A percentile compares a stretch with the other conserved stretches of the same genome.
Evolutionary conservation across 2,797 vertebrate genomes (phyloP).

Genomic region (Rhabdophis nuchalis): DNA sequence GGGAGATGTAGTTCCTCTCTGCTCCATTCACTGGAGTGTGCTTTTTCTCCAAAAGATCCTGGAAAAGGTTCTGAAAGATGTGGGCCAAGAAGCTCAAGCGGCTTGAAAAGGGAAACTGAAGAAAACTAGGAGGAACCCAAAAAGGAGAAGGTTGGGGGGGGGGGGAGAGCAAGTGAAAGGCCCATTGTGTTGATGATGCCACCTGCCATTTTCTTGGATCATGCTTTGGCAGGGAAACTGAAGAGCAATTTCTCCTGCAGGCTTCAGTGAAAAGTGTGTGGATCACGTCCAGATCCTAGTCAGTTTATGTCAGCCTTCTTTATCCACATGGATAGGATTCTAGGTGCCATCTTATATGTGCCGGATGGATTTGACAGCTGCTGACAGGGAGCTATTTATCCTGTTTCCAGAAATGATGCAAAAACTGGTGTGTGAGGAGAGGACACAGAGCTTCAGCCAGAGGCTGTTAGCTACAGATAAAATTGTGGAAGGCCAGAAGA

Average conservation of each 20-base stretch:
- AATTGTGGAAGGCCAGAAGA: background rate
- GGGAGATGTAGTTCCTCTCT: background rate
- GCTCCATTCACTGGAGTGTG: background rate
- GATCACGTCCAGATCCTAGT: background rate
- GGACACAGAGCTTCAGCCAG: background rate
- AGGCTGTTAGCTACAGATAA: background rate
- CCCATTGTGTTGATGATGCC: background rate
- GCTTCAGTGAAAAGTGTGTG: background rate
- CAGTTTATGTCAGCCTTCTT: background rate
- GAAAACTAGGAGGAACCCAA: background rate
- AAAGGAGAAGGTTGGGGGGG: background rate
- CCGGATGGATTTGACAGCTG: background rate
- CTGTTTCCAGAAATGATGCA: background rate
- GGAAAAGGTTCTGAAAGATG: background rate
- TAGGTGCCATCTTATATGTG: background rate
- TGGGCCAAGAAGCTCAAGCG: background rate
- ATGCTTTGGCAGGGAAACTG: background rate
- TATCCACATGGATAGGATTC: background rate
- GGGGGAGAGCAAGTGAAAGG: background rate
- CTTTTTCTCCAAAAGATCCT: background rate
- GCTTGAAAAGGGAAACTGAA: background rate
- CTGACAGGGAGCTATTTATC: background rate
- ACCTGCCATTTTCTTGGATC: background rate
- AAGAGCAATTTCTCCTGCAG: background rate
- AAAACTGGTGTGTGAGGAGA: background rate